Conservation (phyloP, 2,888 invertebrate species). For the Sycophila texana region DNA sequence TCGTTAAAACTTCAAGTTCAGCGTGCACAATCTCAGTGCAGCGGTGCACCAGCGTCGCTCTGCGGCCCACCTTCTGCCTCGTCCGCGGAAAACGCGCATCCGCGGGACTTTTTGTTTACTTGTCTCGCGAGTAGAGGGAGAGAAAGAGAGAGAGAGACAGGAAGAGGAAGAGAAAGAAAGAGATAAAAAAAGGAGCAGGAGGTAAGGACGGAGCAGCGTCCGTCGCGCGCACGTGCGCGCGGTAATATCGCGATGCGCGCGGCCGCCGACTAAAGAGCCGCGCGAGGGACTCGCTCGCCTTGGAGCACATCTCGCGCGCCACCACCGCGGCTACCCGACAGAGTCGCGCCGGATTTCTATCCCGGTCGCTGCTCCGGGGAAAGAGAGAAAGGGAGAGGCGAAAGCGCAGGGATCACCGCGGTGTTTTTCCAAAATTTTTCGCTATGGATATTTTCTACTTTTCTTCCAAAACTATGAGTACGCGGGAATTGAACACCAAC, state of each 20-base stretch:
- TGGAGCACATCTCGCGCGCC: conserved; percentile 5
- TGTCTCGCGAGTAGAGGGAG: background rate
- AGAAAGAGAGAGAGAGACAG: background rate
- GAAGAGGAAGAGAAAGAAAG: background rate
- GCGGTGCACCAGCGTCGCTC: background rate
- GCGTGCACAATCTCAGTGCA: background rate
- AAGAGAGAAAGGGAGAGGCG: background rate
- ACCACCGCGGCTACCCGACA: background rate
- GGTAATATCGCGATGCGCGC: background rate
- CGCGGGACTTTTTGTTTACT: conserved; percentile 26
- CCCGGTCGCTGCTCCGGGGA: background rate
- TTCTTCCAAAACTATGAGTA: no score
- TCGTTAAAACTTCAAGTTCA: background rate
- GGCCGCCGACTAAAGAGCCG: conserved; percentile 20
- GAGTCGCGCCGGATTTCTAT: background rate
- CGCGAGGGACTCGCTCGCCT: conserved; percentile 26
- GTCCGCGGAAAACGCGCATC: background rate
- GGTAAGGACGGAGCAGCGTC: background rate
- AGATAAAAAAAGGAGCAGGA: background rate
- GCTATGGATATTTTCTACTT: no score
- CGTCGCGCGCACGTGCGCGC: background rate
- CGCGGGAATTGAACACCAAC: no score
- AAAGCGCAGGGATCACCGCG: no score
- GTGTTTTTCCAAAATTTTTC: no score
- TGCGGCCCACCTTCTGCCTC: background rate